phyloP scores from a whole-genome alignment of 2,797 vertebrate genomes.

The Galagoides demidoff region DNA sequence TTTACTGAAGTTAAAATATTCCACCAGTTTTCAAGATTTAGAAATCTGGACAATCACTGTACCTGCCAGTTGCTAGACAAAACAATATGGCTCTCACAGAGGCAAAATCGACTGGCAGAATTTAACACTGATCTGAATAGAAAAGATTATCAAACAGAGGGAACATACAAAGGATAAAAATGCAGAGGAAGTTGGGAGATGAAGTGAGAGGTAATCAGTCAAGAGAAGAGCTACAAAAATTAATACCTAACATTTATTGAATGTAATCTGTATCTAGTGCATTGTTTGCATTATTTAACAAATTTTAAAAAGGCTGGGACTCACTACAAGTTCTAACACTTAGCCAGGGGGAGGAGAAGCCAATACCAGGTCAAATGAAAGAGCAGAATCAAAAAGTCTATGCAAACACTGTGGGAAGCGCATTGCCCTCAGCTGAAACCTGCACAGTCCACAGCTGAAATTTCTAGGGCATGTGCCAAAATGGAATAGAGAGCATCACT shows the following conservation, averaged over 20 bases:
- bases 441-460: not conserved
- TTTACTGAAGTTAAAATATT: not conserved
- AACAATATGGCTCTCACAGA: not conserved
- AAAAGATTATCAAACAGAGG: not conserved
- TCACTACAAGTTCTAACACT: not conserved
- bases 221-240: not conserved
- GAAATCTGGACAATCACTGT: not conserved
- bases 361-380: not conserved
- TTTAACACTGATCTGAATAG: not conserved
- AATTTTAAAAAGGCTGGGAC: not conserved
- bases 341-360: not conserved
- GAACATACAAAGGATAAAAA: not conserved
- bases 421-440: not conserved
- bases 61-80: not conserved
- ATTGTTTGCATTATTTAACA: not conserved
- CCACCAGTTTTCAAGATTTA: not conserved
- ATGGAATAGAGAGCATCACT: not conserved
- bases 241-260: not conserved
- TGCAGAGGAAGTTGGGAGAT: not conserved
- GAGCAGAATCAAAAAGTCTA: not conserved
- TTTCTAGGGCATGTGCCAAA: not conserved
- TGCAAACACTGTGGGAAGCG: accelerated
- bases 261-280: not conserved
- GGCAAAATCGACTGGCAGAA: not conserved
- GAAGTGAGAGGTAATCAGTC: not conserved